A percentile compares a stretch with the other conserved stretches of the same genome.
Conservation (phyloP, 2,888 invertebrate genomes). For the Morpho achilles region DNA sequence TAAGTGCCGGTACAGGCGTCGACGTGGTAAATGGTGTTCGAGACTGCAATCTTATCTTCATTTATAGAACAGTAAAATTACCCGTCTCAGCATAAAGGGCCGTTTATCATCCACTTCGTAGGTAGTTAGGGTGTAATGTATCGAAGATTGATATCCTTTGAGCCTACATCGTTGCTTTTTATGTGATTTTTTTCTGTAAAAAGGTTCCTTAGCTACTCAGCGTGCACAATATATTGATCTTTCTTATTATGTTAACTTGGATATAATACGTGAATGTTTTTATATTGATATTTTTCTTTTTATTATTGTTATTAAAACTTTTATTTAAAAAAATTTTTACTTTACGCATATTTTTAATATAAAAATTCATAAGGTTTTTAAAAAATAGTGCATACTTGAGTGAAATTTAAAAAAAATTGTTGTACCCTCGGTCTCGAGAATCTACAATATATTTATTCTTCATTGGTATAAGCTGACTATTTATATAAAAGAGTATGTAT, state of each 20-base stretch:
- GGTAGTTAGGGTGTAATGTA: slow-evolving; percentile 58
- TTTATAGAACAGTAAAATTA: slow-evolving; percentile 72
- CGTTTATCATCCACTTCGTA: slow-evolving; percentile 65
- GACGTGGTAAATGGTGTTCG: slow-evolving; percentile 52
- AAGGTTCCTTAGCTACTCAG: slow-evolving; percentile 12
- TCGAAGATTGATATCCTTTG: slow-evolving; percentile 58
- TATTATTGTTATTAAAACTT: no score
- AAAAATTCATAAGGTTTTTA: no score
- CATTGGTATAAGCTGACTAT: no score
- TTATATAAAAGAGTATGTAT: no score
- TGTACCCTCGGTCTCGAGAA: no score
- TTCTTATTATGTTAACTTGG: slow-evolving; percentile 6
- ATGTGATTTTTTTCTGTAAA: slow-evolving; percentile 34
- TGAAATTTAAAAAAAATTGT: no score
- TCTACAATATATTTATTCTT: no score
- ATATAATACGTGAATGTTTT: neutral
- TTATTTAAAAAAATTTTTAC: no score
- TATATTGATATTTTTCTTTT: no score
- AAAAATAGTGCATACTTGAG: neutral
- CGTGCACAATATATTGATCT: slow-evolving; percentile 3
- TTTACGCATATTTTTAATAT: no score
- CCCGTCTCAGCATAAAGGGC: slow-evolving; percentile 58
- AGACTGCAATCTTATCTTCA: slow-evolving; percentile 65
- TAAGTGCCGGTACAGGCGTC: slow-evolving; percentile 43
- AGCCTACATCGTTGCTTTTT: slow-evolving; percentile 35